phyloP scores from a whole-genome alignment of 2,113 vertebrate species.

The Barbus barbus region DNA sequence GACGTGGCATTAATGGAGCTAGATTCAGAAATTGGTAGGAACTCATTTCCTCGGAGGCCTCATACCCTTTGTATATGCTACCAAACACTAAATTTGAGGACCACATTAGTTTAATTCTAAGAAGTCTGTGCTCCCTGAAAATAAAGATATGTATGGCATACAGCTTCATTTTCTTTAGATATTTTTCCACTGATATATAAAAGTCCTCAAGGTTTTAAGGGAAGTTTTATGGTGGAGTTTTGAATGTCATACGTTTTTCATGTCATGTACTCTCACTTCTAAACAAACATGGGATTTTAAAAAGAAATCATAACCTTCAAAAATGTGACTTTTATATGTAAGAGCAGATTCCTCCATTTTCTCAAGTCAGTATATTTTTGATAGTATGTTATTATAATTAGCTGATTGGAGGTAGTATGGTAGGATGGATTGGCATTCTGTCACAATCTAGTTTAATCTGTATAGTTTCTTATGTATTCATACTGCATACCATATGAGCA shows the following conservation, averaged over 20 bases:
- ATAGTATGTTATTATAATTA: conserved; percentile 23
- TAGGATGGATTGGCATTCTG: conserved; percentile 8
- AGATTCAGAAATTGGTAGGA: conserved; percentile 2
- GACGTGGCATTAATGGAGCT: conserved; percentile 40
- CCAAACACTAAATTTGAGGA: neutral
- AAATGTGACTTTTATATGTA: conserved; percentile 28
- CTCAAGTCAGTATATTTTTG: conserved; percentile 31
- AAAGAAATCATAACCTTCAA: neutral
- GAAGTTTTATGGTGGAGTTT: conserved; percentile 10
- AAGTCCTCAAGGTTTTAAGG: neutral
- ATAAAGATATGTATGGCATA: neutral
- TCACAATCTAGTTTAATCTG: conserved; percentile 40
- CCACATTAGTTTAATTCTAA: neutral
- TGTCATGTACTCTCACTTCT: conserved; percentile 35
- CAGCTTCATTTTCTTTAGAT: neutral
- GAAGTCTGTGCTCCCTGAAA: neutral
- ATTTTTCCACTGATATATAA: neutral
- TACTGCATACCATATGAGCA: neutral
- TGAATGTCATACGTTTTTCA: conserved; percentile 37
- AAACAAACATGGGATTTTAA: conserved; percentile 1
- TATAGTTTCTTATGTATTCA: too few relatives aligned
- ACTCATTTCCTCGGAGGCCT: neutral
- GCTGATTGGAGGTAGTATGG: neutral
- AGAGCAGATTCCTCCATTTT: conserved; percentile 23
- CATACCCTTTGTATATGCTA: neutral